Evolutionary conservation across 1,140 invertebrate genomes (phyloP).

Genomic region (Coenobita brevimanus): DNA sequence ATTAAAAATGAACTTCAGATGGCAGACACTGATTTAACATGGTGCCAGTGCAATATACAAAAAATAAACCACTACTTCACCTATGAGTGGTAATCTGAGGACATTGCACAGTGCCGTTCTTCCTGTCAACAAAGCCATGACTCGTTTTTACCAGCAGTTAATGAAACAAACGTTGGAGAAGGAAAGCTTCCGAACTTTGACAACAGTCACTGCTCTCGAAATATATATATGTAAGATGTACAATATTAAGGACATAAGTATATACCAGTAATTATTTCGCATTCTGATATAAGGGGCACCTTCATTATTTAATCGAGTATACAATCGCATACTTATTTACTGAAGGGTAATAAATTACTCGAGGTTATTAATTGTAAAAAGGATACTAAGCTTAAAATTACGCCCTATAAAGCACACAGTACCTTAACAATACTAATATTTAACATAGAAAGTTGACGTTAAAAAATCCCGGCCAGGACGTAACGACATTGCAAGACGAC

Average conservation of each 20-base stretch:
- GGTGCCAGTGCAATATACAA: no score
- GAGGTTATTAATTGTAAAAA: neutral
- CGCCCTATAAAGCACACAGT: no score
- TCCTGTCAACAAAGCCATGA: slow-evolving; percentile 3
- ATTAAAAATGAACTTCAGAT: no score
- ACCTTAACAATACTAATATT: neutral
- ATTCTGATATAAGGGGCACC: no score
- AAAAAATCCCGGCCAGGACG: slow-evolving; percentile 1
- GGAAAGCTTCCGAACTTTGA: no score
- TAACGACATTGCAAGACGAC: slow-evolving; percentile 42
- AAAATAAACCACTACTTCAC: neutral
- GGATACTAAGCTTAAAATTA: neutral
- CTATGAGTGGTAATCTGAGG: neutral
- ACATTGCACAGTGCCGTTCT: neutral
- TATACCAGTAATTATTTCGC: neutral
- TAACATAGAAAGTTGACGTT: neutral
- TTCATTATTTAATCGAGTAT: no score
- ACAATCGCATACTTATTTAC: slow-evolving; percentile 1
- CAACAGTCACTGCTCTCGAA: no score
- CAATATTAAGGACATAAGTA: no score
- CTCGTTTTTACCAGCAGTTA: no score
- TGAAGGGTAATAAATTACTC: neutral
- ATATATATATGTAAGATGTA: neutral
- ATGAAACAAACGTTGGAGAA: no score
- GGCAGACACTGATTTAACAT: no score